A percentile compares a stretch with the other conserved stretches of the same genome.
Evolutionary conservation across 2,797 vertebrate species (phyloP).

Genomic region (Lepus oiostolus): DNA sequence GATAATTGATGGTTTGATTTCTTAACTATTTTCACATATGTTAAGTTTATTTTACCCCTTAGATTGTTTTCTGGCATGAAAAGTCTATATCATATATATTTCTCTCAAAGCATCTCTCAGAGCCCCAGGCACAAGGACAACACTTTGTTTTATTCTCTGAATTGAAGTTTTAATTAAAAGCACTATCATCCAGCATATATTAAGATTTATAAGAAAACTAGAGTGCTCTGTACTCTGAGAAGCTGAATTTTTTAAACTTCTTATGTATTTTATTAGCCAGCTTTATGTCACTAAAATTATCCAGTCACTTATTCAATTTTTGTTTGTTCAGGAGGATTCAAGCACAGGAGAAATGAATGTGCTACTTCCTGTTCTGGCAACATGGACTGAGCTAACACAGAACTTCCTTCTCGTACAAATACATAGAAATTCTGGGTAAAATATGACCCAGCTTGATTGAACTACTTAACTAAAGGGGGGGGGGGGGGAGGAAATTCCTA

Average conservation of each 20-base stretch:
- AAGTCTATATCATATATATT: conserved; percentile 31
- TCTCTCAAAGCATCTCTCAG: conserved; percentile 9
- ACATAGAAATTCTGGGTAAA: conserved; percentile 36
- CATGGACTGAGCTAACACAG: conserved; percentile 43
- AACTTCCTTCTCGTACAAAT: conserved; percentile 58
- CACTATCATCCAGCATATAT: conserved; percentile 20
- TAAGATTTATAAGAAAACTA: conserved; percentile 51
- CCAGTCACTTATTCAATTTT: conserved; percentile 62
- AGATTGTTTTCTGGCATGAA: conserved; percentile 49
- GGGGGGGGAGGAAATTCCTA: neutral
- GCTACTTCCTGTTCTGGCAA: conserved; percentile 60
- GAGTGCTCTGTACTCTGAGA: conserved; percentile 11
- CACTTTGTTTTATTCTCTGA: conserved; percentile 44
- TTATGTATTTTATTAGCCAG: conserved; percentile 45
- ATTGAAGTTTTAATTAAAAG: conserved; percentile 59
- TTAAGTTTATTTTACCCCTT: conserved; percentile 25
- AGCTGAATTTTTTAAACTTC: conserved; percentile 40
- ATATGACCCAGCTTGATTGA: conserved; percentile 18
- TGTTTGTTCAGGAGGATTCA: conserved; percentile 55
- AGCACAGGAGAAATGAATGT: conserved; percentile 52
- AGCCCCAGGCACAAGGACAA: neutral
- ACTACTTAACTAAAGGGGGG: conserved; percentile 47
- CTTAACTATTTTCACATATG: conserved; percentile 55
- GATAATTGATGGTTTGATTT: conserved; percentile 37
- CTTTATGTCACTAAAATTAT: conserved; percentile 60